A percentile compares a stretch with the other conserved stretches of the same genome.
Evolutionary conservation across 2,797 vertebrate species (phyloP).

Genomic region (Zenarchopterus dispar): DNA sequence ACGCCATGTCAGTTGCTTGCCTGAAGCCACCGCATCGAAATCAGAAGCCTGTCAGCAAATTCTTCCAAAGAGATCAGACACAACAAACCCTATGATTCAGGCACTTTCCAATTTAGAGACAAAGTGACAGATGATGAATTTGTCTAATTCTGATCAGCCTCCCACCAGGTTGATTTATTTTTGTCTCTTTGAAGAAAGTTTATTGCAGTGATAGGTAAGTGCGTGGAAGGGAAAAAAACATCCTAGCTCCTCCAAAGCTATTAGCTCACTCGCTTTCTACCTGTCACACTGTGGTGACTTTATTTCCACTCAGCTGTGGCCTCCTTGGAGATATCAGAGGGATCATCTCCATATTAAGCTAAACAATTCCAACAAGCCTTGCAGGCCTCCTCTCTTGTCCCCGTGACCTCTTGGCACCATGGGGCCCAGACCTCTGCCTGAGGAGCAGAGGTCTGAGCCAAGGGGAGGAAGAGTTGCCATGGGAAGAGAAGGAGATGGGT

Average conservation of each 20-base stretch:
- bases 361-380: conserved; percentile 85
- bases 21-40: conserved; percentile 26
- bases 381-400: conserved; percentile 46
- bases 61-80: conserved; percentile 9
- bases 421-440: conserved; percentile 37
- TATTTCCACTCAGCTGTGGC: conserved; percentile 60
- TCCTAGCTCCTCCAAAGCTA: conserved; percentile 49
- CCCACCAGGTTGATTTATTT: conserved; percentile 27
- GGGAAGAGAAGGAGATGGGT: conserved; percentile 54
- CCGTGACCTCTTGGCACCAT: conserved; percentile 62
- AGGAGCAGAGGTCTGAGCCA: conserved; percentile 73
- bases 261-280: conserved; percentile 71
- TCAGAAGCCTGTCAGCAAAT: conserved; percentile 22
- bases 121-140: not conserved
- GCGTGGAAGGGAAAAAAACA: conserved; percentile 3
- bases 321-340: conserved; percentile 68
- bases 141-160: conserved; percentile 50
- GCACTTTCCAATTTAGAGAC: conserved; percentile 2
- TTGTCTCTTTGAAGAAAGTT: conserved; percentile 18
- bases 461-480: conserved; percentile 71
- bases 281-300: conserved; percentile 81
- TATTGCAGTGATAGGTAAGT: conserved; percentile 30
- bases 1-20: conserved; percentile 27
- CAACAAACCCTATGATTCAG: conserved; percentile 21
- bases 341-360: conserved; percentile 72